Conservation (phyloP, 2,797 vertebrate species). For the Onychomys torridus region DNA sequence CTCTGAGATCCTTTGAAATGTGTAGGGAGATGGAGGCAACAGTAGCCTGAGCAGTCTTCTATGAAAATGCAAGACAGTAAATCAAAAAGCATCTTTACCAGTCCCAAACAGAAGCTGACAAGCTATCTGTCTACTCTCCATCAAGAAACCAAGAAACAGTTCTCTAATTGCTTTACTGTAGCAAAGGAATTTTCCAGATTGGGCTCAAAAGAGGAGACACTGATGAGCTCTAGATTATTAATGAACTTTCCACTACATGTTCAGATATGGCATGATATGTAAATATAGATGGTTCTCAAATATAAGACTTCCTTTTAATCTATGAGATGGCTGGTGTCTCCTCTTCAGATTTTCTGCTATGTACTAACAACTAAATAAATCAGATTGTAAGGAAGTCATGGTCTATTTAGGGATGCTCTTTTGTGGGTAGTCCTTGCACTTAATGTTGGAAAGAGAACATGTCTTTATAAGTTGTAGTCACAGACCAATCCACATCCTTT, state of each 20-base stretch:
- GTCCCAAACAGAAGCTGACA: neutral
- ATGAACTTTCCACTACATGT: neutral
- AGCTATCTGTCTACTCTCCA: neutral
- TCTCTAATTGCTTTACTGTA: neutral
- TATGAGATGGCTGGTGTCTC: neutral
- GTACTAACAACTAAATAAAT: slow-evolving; percentile 50
- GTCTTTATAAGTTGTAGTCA: neutral
- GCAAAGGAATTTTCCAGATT: slow-evolving; percentile 7
- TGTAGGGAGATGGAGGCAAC: neutral
- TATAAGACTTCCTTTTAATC: neutral
- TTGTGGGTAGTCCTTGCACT: neutral
- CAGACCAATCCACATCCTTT: neutral
- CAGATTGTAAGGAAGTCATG: neutral
- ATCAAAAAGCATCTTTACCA: neutral
- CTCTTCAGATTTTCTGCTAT: neutral
- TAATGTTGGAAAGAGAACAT: neutral
- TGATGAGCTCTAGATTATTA: neutral
- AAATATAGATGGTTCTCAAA: neutral
- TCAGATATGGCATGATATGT: neutral
- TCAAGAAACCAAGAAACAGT: slow-evolving; percentile 35
- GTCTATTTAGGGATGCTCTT: neutral
- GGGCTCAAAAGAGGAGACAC: neutral
- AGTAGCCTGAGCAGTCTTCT: neutral
- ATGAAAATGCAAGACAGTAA: neutral
- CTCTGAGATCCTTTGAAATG: neutral